These are phyloP conservation scores for Pachyrhynchus sulphureomaculatus DNA, from an alignment of 1,140 invertebrate genomes.

Conservation along the genomic window DNA sequence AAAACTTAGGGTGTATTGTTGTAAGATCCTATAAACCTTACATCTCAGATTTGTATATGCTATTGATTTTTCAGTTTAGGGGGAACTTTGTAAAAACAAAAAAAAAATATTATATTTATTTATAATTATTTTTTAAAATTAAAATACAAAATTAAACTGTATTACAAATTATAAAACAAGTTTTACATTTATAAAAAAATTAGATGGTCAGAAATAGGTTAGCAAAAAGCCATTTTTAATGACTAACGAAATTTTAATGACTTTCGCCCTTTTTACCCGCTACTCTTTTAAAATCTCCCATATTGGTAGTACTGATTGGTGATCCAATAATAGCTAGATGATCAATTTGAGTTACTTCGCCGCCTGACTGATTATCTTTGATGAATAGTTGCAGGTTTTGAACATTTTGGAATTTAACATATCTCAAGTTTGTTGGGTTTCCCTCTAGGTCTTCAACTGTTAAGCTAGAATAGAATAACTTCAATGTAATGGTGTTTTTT, in stretches of 20 bases:
- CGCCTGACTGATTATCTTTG: conserved; percentile 85
- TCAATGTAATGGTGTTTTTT: too few species aligned
- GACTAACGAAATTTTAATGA: conserved; percentile 61
- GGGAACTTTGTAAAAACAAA: too few species aligned
- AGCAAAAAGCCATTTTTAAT: neutral
- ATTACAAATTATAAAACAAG: neutral
- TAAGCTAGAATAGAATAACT: conserved; percentile 66
- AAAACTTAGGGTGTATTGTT: too few species aligned
- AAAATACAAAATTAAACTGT: neutral
- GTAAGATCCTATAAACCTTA: too few species aligned
- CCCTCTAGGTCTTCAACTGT: conserved; percentile 80
- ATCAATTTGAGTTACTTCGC: conserved; percentile 86
- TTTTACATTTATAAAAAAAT: neutral
- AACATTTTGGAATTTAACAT: conserved; percentile 99
- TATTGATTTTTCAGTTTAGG: too few species aligned
- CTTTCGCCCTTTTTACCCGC: conserved; percentile 93
- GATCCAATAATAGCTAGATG: conserved; percentile 84
- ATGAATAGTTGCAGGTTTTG: conserved; percentile 94
- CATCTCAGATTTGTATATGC: too few species aligned
- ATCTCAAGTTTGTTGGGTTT: conserved; percentile 80
- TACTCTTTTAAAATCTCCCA: conserved; percentile 92
- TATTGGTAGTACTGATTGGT: conserved; percentile 89
- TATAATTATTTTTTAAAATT: neutral
- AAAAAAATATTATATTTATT: neutral
- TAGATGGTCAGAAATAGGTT: neutral